phyloP scores from a whole-genome alignment of 2,113 vertebrate genomes.

The Otus sunia region DNA sequence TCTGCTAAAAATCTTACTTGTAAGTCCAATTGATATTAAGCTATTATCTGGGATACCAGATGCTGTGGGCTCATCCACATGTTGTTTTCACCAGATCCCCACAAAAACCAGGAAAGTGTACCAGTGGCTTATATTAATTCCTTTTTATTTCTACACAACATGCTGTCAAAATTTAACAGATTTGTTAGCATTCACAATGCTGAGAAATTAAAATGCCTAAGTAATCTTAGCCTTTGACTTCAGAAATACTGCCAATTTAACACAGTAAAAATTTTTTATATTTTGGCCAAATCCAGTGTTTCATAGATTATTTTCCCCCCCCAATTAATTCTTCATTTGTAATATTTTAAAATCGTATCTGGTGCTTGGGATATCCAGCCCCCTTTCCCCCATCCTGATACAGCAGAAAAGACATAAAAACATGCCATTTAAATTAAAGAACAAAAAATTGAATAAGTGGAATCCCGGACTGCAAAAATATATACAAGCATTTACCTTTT shows the following conservation, averaged over 20 bases:
- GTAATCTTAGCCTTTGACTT: conserved; percentile 43
- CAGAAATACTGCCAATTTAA: conserved; percentile 42
- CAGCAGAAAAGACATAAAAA: conserved; percentile 79
- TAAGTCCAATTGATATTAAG: neutral
- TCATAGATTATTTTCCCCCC: conserved; percentile 3
- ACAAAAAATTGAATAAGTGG: conserved; percentile 69
- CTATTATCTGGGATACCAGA: neutral
- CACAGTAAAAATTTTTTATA: conserved; percentile 15
- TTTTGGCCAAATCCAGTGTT: conserved; percentile 43
- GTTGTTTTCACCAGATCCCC: conserved; percentile 28
- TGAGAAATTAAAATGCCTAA: conserved; percentile 59
- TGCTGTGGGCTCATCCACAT: neutral
- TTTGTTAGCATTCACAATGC: conserved; percentile 64
- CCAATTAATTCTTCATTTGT: conserved; percentile 16
- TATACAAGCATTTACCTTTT: conserved; percentile 80
- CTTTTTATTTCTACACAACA: conserved; percentile 70
- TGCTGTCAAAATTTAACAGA: conserved; percentile 56
- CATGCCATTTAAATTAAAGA: conserved; percentile 79
- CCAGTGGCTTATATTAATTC: conserved; percentile 54
- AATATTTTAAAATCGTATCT: conserved; percentile 57
- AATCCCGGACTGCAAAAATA: conserved; percentile 78
- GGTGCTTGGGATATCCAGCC: conserved; percentile 79
- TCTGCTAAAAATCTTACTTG: neutral
- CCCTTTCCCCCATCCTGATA: conserved; percentile 66
- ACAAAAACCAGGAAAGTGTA: conserved; percentile 62